These are phyloP conservation scores for Darevskia nairensis DNA, from an alignment of 2,797 vertebrate species.

Conservation along the genomic window DNA sequence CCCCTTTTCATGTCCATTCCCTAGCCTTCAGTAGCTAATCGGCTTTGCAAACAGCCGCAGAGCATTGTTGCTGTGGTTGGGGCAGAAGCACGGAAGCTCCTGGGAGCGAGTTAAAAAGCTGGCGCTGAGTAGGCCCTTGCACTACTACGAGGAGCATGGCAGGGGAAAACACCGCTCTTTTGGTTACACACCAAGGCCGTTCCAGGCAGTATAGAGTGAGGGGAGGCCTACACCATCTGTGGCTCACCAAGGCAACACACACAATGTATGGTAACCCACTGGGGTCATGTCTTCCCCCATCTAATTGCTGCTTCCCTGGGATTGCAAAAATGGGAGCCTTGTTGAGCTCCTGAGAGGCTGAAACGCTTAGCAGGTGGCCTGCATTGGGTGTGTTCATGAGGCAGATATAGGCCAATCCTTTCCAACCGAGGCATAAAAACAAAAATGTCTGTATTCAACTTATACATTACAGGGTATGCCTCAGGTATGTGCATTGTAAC, in stretches of 20 bases:
- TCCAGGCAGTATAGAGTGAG: not conserved
- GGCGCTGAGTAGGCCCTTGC: not conserved
- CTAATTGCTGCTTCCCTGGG: not conserved
- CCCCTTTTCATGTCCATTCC: rapidly evolving
- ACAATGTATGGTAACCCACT: not conserved
- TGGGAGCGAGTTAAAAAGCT: not conserved
- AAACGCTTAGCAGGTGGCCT: not conserved
- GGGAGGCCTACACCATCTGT: not conserved
- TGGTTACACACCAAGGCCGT: not conserved
- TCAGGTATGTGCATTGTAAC: not conserved
- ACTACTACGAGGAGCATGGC: not conserved
- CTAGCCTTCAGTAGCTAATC: conserved; percentile 43
- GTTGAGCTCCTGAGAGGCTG: not conserved
- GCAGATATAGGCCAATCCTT: not conserved
- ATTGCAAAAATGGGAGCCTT: not conserved
- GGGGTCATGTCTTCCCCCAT: not conserved
- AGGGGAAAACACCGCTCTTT: not conserved
- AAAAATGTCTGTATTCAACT: not conserved
- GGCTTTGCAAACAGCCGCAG: conserved; percentile 34
- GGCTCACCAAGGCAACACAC: not conserved
- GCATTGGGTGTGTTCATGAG: not conserved
- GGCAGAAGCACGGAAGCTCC: not conserved
- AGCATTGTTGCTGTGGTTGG: conserved; percentile 8
- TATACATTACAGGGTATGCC: not conserved
- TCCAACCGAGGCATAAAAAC: not conserved